phyloP scores from a whole-genome alignment of 2,797 vertebrate species.

The Esox lucius region DNA sequence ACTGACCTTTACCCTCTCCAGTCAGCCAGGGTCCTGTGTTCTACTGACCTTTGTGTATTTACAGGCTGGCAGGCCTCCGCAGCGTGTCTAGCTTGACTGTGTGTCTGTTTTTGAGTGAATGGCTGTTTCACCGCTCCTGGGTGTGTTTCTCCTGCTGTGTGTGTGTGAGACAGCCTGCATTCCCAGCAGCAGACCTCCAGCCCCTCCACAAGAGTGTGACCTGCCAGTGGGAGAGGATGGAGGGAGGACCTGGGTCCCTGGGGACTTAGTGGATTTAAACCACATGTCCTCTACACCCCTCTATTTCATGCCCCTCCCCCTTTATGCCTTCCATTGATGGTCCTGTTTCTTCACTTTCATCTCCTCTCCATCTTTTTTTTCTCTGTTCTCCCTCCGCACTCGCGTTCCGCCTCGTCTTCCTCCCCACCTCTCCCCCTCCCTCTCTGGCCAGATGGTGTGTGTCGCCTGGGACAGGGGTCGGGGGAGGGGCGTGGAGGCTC shows the following conservation, averaged over 20 bases:
- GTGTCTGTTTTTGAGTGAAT: too few species aligned
- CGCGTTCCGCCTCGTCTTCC: too few species aligned
- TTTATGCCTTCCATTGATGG: neutral
- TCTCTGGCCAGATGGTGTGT: conserved; percentile 44
- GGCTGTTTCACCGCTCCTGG: too few species aligned
- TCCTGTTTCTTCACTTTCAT: neutral
- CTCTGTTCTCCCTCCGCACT: neutral
- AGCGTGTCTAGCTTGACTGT: too few species aligned
- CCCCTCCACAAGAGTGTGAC: neutral
- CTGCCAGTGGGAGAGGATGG: neutral
- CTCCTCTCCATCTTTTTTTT: neutral
- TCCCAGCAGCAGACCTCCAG: neutral
- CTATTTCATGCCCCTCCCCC: neutral
- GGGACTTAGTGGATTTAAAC: neutral
- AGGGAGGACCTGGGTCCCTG: neutral
- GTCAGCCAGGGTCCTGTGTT: too few species aligned
- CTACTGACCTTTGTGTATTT: too few species aligned
- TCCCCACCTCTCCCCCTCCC: neutral
- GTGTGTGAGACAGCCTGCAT: neutral
- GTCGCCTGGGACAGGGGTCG: conserved; percentile 12
- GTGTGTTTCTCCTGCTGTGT: neutral
- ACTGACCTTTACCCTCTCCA: too few species aligned
- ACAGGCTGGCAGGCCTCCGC: too few species aligned
- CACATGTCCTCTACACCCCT: neutral
- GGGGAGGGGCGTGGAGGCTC: conserved; percentile 3